phyloP scores from a whole-genome alignment of 2,888 invertebrate genomes.

The Pimpla rufipes region DNA sequence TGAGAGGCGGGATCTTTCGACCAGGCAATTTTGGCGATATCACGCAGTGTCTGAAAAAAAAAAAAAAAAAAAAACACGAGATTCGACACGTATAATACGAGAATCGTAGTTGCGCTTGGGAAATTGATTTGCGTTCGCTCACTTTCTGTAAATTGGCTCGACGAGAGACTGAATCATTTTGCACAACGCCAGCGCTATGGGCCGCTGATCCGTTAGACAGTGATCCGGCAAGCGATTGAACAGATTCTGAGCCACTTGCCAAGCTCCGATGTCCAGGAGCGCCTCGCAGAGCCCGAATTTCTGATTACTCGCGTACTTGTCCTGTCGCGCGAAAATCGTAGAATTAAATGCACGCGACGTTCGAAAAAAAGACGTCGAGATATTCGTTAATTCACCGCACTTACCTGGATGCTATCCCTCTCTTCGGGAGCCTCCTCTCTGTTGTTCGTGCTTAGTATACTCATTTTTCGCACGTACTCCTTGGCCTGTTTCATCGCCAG shows the following conservation, averaged over 20 bases:
- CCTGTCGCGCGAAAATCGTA: slow-evolving; percentile 74
- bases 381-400: neutral
- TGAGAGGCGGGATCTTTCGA: slow-evolving; percentile 84
- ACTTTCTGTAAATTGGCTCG: slow-evolving; percentile 92
- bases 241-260: slow-evolving; percentile 94
- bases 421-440: slow-evolving; percentile 91
- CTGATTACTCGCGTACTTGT: slow-evolving; percentile 91
- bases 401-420: slow-evolving; percentile 89
- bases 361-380: neutral
- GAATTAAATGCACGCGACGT: slow-evolving; percentile 16
- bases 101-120: slow-evolving; percentile 43
- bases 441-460: slow-evolving; percentile 93
- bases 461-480: slow-evolving; percentile 95
- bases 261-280: slow-evolving; percentile 94
- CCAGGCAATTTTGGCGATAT: slow-evolving; percentile 91
- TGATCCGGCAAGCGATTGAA: slow-evolving; percentile 94
- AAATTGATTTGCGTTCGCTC: slow-evolving; percentile 22
- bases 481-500: slow-evolving; percentile 93
- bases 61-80: slow-evolving; percentile 75
- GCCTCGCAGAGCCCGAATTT: slow-evolving; percentile 97
- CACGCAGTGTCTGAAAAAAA: slow-evolving; percentile 89
- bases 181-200: slow-evolving; percentile 92
- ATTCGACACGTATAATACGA: neutral
- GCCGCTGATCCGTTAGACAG: slow-evolving; percentile 91
- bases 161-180: slow-evolving; percentile 93